These are phyloP conservation scores for Gymnosoma rotundatum DNA, from an alignment of 2,888 invertebrate species.

Conservation along the genomic window DNA sequence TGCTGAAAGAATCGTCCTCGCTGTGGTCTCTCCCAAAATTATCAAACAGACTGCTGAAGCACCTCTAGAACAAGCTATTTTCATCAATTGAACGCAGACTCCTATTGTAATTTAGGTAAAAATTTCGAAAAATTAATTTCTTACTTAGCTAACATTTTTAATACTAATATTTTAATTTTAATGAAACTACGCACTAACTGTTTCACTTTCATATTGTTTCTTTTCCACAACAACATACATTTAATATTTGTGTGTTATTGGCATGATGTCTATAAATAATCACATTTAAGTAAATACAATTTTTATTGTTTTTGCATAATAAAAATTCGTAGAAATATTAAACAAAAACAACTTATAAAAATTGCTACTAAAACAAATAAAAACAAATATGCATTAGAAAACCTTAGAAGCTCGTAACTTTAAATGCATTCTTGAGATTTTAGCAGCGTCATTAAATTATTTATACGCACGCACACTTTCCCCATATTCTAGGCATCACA, in stretches of 20 bases:
- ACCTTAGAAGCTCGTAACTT: neutral
- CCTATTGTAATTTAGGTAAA: too few species aligned
- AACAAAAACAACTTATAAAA: neutral
- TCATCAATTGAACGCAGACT: too few species aligned
- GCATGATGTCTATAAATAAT: neutral
- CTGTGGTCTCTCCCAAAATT: too few species aligned
- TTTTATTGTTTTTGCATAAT: neutral
- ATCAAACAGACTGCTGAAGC: too few species aligned
- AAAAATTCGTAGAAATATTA: neutral
- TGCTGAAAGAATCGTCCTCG: too few species aligned
- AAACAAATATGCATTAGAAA: neutral
- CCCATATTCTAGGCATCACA: neutral
- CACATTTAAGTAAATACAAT: neutral
- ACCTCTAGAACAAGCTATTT: too few species aligned
- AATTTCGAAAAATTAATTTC: too few species aligned
- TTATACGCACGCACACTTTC: slow-evolving; percentile 48
- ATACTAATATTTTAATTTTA: too few species aligned
- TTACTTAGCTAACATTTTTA: too few species aligned
- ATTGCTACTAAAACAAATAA: neutral
- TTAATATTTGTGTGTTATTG: neutral
- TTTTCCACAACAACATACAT: neutral
- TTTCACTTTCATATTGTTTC: too few species aligned
- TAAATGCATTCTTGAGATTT: slow-evolving; percentile 42
- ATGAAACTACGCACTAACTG: too few species aligned
- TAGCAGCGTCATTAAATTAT: slow-evolving; percentile 44